Conservation (phyloP, 2,888 invertebrate species). For the Cerastis leucographa region DNA sequence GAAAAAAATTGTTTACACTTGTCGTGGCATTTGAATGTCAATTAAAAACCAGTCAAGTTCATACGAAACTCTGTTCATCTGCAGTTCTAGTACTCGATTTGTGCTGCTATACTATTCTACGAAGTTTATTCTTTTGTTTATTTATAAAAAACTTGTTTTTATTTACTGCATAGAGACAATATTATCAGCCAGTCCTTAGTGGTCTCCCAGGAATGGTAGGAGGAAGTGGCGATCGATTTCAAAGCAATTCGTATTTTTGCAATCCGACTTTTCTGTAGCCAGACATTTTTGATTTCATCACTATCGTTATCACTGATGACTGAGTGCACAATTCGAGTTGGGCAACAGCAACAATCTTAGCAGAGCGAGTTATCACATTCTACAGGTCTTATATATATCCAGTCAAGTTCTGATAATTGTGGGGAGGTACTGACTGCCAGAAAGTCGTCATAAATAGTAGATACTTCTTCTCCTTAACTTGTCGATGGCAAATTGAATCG, state of each 20-base stretch:
- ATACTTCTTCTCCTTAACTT: background rate
- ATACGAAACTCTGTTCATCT: background rate
- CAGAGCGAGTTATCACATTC: background rate
- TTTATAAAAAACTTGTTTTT: background rate
- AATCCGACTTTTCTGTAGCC: background rate
- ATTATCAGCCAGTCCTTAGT: background rate
- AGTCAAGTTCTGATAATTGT: background rate
- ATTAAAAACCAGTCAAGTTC: conserved; percentile 23
- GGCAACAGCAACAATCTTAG: background rate
- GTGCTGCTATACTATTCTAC: background rate
- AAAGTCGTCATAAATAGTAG: background rate
- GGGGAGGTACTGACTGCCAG: background rate
- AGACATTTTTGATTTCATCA: background rate
- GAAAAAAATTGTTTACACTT: conserved; percentile 9
- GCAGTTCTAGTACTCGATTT: background rate
- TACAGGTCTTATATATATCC: background rate
- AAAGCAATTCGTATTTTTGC: background rate
- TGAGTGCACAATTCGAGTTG: background rate
- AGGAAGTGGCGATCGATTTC: background rate
- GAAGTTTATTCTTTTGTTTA: background rate
- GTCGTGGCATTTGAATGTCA: background rate
- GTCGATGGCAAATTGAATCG: background rate
- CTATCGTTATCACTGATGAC: background rate
- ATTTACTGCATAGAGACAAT: background rate
- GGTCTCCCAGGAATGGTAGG: background rate